Evolutionary conservation across 2,888 invertebrate species (phyloP).

Genomic region (Dexiosoma caninum): DNA sequence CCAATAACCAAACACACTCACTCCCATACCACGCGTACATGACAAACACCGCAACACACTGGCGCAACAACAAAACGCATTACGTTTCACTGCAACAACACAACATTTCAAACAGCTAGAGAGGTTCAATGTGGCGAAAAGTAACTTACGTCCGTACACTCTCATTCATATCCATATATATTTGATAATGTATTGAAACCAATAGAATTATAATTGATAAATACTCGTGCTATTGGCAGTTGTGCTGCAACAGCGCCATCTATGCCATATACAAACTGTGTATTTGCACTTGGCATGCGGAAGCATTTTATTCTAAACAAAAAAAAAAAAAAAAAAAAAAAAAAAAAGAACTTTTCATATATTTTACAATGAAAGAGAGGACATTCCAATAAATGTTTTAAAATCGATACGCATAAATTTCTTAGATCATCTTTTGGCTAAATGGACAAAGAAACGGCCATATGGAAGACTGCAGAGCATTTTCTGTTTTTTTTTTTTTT

Average conservation of each 20-base stretch:
- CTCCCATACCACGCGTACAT: slow-evolving; percentile 1
- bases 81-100: slow-evolving; percentile 60
- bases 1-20: slow-evolving; percentile 17
- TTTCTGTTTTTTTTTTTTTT: too few species aligned
- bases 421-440: slow-evolving; percentile 15
- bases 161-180: not conserved
- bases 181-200: slow-evolving; percentile 43
- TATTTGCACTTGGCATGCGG: slow-evolving; percentile 47
- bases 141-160: not conserved
- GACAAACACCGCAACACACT: not conserved
- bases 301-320: slow-evolving; percentile 16
- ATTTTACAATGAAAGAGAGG: slow-evolving; percentile 16
- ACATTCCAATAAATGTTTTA: slow-evolving; percentile 55
- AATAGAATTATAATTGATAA: slow-evolving; percentile 55
- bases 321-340: too few species aligned
- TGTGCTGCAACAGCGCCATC: slow-evolving; percentile 52
- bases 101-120: slow-evolving; percentile 40
- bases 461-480: not conserved
- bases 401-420: slow-evolving; percentile 53
- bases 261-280: not conserved
- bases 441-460: not conserved
- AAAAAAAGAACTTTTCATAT: too few species aligned
- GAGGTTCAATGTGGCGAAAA: slow-evolving; percentile 45
- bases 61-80: slow-evolving; percentile 49
- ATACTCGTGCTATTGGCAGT: slow-evolving; percentile 23